Conservation (phyloP, 2,113 vertebrate species). For the Connochaetes taurinus region DNA sequence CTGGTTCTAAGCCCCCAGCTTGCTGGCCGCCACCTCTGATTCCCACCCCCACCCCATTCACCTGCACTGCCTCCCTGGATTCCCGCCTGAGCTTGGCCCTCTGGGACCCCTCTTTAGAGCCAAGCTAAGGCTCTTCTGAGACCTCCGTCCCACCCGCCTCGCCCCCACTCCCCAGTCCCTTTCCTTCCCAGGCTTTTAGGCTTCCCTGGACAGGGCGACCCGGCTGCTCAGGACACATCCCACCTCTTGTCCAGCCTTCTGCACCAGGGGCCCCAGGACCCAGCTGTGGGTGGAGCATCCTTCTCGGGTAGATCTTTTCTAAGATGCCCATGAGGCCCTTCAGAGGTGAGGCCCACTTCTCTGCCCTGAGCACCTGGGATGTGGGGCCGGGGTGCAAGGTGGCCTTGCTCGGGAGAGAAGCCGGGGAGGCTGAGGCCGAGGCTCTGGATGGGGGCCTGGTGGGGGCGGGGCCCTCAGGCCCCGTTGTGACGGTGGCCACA, state of each 20-base stretch:
- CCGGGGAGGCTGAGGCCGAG: fast-evolving
- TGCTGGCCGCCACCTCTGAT: no score
- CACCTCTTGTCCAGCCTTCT: background rate
- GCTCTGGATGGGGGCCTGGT: background rate
- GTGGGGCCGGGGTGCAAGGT: background rate
- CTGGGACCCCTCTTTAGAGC: background rate
- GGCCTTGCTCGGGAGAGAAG: background rate
- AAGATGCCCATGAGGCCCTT: background rate
- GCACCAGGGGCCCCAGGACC: background rate
- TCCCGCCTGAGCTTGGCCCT: background rate
- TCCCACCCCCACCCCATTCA: fast-evolving
- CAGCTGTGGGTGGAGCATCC: fast-evolving
- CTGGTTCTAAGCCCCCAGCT: background rate
- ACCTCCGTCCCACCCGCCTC: background rate
- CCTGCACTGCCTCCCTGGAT: background rate
- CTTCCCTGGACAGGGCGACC: background rate
- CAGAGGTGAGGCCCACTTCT: background rate
- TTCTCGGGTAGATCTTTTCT: background rate
- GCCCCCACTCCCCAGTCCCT: background rate
- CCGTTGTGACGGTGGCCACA: fast-evolving
- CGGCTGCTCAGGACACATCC: background rate
- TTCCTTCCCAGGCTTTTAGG: background rate
- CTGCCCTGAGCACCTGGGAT: no score
- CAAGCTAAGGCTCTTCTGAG: background rate
- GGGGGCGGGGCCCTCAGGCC: background rate